Evolutionary conservation across 1,140 invertebrate species (phyloP).

Genomic region (Sesamia nonagrioides): DNA sequence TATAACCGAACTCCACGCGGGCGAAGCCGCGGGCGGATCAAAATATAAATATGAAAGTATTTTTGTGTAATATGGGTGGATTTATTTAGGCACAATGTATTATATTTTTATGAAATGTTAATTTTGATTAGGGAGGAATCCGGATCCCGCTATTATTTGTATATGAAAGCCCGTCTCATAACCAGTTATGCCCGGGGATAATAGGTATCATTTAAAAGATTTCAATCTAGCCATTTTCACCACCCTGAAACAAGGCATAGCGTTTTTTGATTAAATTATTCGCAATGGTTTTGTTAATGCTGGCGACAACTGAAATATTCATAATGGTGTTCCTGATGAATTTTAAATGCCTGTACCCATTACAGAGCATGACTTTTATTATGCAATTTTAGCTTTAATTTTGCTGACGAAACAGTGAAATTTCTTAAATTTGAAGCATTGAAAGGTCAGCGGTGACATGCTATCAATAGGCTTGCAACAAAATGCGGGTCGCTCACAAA

Average conservation of each 20-base stretch:
- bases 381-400: conserved; percentile 24
- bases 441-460: conserved; percentile 43
- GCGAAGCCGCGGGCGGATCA: too few species aligned
- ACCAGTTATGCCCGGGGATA: background rate
- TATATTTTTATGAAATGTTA: too few species aligned
- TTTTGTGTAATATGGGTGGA: too few species aligned
- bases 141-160: background rate
- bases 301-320: conserved; percentile 16
- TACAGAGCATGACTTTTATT: conserved; percentile 26
- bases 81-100: too few species aligned
- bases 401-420: conserved; percentile 17
- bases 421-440: conserved; percentile 31
- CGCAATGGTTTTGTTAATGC: conserved; percentile 30
- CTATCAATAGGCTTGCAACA: conserved; percentile 54
- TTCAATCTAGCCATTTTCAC: background rate
- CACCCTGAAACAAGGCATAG: conserved; percentile 2
- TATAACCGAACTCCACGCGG: too few species aligned
- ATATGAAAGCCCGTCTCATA: background rate
- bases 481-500: conserved; percentile 58
- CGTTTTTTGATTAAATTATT: conserved; percentile 36
- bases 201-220: conserved; percentile 27
- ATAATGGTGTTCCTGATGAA: conserved; percentile 20
- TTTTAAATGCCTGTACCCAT: conserved; percentile 11
- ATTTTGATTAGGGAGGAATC: background rate
- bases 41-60: too few species aligned